A percentile compares a stretch with the other conserved stretches of the same genome.
Conservation (phyloP, 2,888 invertebrate species). For the Hetaerina titia region DNA sequence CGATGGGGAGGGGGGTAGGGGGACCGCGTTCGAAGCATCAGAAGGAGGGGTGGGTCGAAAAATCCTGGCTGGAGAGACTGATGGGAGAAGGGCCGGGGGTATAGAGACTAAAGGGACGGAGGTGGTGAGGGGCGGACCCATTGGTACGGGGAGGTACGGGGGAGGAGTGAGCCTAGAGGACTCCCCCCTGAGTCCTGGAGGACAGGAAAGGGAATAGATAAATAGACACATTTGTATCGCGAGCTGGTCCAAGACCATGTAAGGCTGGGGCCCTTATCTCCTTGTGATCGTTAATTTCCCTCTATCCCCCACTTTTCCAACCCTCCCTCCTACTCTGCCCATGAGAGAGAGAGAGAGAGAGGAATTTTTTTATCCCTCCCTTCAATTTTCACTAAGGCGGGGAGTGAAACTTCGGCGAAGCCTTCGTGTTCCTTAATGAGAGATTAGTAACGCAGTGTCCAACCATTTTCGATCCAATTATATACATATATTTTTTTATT, state of each 20-base stretch:
- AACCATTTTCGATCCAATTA: background rate
- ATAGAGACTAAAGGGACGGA: background rate
- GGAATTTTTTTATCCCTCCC: background rate
- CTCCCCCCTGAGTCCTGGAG: background rate
- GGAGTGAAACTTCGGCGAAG: background rate
- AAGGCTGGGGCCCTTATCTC: background rate
- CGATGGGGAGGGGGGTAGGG: background rate
- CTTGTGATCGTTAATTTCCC: background rate
- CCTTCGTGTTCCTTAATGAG: background rate
- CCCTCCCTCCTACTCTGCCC: background rate
- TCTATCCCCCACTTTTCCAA: background rate
- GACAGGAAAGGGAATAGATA: slow-evolving; percentile 17
- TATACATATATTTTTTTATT: background rate
- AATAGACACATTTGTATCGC: slow-evolving; percentile 39
- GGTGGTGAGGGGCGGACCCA: background rate
- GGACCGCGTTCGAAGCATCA: background rate
- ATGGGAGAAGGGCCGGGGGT: background rate
- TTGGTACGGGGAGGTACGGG: background rate
- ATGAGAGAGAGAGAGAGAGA: no score
- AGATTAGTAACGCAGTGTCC: background rate
- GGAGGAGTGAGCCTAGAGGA: background rate
- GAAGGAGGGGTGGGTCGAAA: background rate
- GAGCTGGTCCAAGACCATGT: background rate
- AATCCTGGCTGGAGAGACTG: background rate
- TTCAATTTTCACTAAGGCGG: background rate